Conservation (phyloP, 2,888 invertebrate genomes). For the Lycocerus yunnanus region DNA sequence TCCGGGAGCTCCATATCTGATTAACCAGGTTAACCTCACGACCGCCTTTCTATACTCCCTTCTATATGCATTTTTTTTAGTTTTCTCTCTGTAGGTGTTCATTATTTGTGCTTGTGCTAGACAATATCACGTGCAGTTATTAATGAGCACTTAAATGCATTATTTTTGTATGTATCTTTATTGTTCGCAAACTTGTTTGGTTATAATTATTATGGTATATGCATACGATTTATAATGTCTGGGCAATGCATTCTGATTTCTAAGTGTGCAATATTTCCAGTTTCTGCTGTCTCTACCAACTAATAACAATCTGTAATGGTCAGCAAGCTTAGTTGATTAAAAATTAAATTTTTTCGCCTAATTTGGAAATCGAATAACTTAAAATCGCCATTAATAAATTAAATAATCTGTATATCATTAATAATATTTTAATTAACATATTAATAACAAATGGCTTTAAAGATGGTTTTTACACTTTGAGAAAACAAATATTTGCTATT, state of each 20-base stretch:
- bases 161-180: background rate
- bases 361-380: background rate
- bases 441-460: conserved; percentile 26
- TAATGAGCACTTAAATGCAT: background rate
- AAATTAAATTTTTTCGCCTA: background rate
- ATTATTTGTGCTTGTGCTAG: background rate
- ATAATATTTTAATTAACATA: conserved; percentile 18
- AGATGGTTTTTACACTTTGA: conserved; percentile 21
- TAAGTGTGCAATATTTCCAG: background rate
- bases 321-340: background rate
- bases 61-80: background rate
- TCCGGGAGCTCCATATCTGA: background rate
- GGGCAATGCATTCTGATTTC: background rate
- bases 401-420: background rate
- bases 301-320: background rate
- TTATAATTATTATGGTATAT: background rate
- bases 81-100: background rate
- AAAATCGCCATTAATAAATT: background rate
- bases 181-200: background rate
- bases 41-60: background rate
- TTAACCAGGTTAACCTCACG: background rate
- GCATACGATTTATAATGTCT: background rate
- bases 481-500: conserved; percentile 14
- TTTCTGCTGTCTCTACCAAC: background rate
- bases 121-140: background rate